Evolutionary conservation across 2,888 invertebrate genomes (phyloP).

Genomic region (Aleiodes alternator): DNA sequence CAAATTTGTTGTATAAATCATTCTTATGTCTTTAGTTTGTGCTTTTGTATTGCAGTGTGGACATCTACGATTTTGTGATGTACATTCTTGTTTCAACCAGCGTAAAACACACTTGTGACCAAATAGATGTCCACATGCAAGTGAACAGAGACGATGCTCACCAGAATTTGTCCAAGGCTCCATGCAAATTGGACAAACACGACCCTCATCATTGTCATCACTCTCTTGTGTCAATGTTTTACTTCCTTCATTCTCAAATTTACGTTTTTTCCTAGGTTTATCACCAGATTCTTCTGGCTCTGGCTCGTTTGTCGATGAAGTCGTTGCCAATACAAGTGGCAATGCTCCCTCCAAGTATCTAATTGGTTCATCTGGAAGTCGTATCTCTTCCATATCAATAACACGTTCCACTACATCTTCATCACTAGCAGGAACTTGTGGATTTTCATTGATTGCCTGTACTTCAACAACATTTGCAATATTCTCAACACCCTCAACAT

Average conservation of each 20-base stretch:
- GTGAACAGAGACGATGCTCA: conserved; percentile 88
- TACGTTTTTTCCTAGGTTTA: conserved; percentile 15
- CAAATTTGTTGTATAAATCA: conserved; percentile 86
- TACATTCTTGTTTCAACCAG: conserved; percentile 81
- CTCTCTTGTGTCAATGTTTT: conserved; percentile 26
- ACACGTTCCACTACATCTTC: neutral
- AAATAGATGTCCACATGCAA: conserved; percentile 95
- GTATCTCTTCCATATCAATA: too few species aligned
- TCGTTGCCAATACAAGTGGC: neutral
- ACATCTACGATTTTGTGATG: conserved; percentile 81
- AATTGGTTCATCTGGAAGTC: neutral
- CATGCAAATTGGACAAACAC: conserved; percentile 89
- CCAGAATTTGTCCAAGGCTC: conserved; percentile 93
- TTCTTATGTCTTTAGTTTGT: conserved; percentile 82
- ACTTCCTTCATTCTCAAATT: neutral
- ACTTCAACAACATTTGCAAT: conserved; percentile 13
- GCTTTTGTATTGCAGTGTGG: conserved; percentile 92
- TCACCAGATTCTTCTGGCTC: neutral
- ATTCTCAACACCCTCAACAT: conserved; percentile 19
- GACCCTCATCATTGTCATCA: conserved; percentile 52
- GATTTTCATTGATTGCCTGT: conserved; percentile 18
- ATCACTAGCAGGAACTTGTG: neutral
- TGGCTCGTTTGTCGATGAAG: conserved; percentile 1
- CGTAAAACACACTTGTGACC: conserved; percentile 87
- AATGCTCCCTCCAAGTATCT: neutral